Evolutionary conservation across 1,140 invertebrate genomes (phyloP).

Genomic region (Tribolium madens): DNA sequence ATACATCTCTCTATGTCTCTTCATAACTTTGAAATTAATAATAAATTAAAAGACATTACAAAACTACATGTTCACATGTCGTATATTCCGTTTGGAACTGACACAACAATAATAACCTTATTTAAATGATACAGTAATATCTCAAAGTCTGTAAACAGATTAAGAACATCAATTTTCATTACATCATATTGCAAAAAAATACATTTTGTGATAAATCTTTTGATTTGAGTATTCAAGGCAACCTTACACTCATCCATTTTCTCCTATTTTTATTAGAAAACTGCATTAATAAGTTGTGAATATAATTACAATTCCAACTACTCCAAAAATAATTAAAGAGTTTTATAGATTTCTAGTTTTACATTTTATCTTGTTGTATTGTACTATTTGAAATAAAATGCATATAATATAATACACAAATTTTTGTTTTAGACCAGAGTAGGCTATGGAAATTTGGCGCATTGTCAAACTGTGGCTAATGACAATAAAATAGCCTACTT

Average conservation of each 20-base stretch:
- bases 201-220: neutral
- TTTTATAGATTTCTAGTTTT: neutral
- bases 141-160: neutral
- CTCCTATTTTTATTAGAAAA: neutral
- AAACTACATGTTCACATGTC: too few relatives aligned
- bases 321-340: neutral
- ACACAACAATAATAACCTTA: neutral
- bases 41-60: too few relatives aligned
- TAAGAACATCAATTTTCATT: neutral
- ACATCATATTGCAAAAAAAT: neutral
- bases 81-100: too few relatives aligned
- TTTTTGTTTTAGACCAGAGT: too few relatives aligned
- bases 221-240: neutral
- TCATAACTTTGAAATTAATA: too few relatives aligned
- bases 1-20: too few relatives aligned
- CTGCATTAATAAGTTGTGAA: neutral
- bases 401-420: too few relatives aligned
- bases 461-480: too few relatives aligned
- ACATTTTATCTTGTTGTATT: neutral
- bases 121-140: neutral
- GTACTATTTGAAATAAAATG: neutral
- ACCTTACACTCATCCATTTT: neutral
- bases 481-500: too few relatives aligned
- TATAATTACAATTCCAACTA: neutral
- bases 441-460: too few relatives aligned